Evolutionary conservation across 2,888 invertebrate genomes (phyloP).

Genomic region (Omphaloscelis lunosa): DNA sequence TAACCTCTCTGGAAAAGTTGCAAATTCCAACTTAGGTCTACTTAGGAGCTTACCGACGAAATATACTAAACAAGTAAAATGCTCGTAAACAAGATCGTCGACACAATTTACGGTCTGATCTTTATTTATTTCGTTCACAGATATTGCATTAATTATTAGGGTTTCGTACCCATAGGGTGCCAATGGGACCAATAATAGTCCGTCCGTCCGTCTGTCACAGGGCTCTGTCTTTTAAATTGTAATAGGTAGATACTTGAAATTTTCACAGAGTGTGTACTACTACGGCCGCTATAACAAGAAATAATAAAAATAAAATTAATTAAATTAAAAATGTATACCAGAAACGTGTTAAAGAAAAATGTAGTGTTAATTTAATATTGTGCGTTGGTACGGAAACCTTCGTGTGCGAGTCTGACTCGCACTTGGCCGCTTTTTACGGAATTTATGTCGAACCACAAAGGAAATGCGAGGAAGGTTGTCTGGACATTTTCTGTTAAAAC

Average conservation of each 20-base stretch:
- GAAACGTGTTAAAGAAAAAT: background rate
- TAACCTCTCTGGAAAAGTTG: background rate
- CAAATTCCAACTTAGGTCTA: constrained; percentile 21
- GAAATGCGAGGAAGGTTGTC: constrained; percentile 29
- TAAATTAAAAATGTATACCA: background rate
- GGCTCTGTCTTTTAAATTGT: background rate
- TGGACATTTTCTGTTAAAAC: constrained; percentile 45
- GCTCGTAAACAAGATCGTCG: constrained; percentile 70
- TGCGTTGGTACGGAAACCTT: background rate
- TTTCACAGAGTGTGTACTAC: too few relatives aligned
- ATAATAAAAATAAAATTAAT: background rate
- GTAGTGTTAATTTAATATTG: background rate
- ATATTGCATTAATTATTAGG: constrained; percentile 48
- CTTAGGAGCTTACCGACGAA: constrained; percentile 30
- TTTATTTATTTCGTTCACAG: constrained; percentile 70
- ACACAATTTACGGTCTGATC: constrained; percentile 74
- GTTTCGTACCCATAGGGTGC: background rate
- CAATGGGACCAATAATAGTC: background rate
- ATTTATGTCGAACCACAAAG: constrained; percentile 38
- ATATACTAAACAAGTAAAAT: constrained; percentile 34
- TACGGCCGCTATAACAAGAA: background rate
- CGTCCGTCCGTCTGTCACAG: background rate
- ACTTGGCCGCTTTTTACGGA: background rate
- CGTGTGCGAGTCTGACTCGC: background rate
- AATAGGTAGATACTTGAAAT: background rate